Evolutionary conservation across 2,797 vertebrate genomes (phyloP).

Genomic region (Oophaga sylvatica): DNA sequence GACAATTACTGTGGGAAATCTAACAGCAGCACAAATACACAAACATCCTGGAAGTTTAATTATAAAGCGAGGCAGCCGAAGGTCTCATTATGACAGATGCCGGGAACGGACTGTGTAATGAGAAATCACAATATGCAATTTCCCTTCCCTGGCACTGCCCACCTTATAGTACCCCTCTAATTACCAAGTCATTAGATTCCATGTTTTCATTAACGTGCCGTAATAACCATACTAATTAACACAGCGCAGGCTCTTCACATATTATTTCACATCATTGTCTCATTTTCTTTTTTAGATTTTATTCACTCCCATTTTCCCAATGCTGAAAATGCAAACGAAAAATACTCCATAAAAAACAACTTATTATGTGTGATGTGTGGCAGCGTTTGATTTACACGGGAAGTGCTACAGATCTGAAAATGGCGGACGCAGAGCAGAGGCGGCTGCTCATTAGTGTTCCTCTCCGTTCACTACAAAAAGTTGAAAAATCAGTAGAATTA

Average conservation of each 20-base stretch:
- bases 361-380: background rate
- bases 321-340: background rate
- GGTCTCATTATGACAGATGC: constrained; percentile 38
- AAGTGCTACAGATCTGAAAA: too few relatives aligned
- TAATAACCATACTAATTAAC: constrained; percentile 45
- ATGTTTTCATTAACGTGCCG: constrained; percentile 42
- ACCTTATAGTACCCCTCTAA: constrained; percentile 43
- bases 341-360: background rate
- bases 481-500: too few relatives aligned
- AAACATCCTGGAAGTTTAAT: constrained; percentile 39
- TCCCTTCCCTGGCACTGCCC: constrained; percentile 40
- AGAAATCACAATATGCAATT: constrained; percentile 41
- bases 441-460: too few relatives aligned
- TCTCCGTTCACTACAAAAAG: too few relatives aligned
- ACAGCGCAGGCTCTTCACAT: constrained; percentile 2
- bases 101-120: constrained; percentile 27
- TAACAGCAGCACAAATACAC: constrained; percentile 32
- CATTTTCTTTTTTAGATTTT: background rate
- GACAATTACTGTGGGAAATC: constrained; percentile 46
- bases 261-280: constrained; percentile 19
- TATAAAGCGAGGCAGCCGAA: background rate
- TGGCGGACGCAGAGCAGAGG: too few relatives aligned
- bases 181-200: constrained; percentile 45
- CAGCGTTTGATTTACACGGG: background rate
- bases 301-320: background rate